Conservation (phyloP, 2,888 invertebrate genomes). For the Pharmacophagus antenor region DNA sequence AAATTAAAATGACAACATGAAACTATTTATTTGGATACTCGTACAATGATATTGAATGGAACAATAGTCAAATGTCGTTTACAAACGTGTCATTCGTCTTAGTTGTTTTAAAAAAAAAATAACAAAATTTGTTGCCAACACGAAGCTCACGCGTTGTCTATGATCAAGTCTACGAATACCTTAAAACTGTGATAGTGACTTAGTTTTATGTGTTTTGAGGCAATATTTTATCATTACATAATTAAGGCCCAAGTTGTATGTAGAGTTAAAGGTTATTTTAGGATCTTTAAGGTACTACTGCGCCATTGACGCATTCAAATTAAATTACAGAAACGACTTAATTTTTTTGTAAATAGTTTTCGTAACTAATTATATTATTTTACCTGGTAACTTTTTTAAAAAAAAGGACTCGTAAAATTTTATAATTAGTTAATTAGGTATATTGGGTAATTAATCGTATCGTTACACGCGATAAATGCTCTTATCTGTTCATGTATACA, state of each 20-base stretch:
- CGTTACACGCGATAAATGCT: constrained; percentile 12
- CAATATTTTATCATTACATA: too few relatives aligned
- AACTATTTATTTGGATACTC: not conserved
- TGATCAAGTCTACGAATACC: constrained; percentile 4
- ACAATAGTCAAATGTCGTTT: constrained; percentile 14
- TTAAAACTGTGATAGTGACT: too few relatives aligned
- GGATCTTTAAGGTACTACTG: too few relatives aligned
- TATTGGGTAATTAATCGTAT: constrained; percentile 2
- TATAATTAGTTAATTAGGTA: not conserved
- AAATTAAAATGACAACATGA: constrained; percentile 7
- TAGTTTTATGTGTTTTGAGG: too few relatives aligned
- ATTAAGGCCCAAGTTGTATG: too few relatives aligned
- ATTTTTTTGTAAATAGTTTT: too few relatives aligned
- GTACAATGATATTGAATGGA: constrained; percentile 4
- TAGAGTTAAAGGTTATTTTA: too few relatives aligned
- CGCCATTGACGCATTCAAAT: too few relatives aligned
- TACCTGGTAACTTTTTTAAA: too few relatives aligned
- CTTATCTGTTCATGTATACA: constrained; percentile 14
- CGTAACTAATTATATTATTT: too few relatives aligned
- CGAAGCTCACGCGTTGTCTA: constrained; percentile 8
- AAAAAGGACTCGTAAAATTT: not conserved
- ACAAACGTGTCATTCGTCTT: constrained; percentile 8
- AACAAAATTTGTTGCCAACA: constrained; percentile 7
- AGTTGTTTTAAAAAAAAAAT: constrained; percentile 11
- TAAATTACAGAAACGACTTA: too few relatives aligned